Base-by-base conservation (phyloP, 1,140 invertebrate genomes). In the Neuroterus valhalla region DNA sequence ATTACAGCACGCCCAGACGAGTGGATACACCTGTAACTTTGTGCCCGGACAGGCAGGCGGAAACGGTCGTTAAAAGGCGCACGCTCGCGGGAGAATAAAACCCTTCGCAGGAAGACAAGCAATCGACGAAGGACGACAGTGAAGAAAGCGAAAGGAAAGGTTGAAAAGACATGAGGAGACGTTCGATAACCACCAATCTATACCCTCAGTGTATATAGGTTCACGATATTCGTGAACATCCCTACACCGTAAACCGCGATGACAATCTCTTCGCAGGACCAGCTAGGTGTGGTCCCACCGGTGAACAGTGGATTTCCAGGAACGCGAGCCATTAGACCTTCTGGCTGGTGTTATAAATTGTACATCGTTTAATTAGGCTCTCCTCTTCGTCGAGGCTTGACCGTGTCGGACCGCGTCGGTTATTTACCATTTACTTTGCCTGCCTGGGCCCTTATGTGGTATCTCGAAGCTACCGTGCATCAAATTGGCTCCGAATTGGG, bases 361-460 rank as follows among this genome's bases (percentile, higher is more conserved):
- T 89, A 89, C 89, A 90, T 90, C 88, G 88, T 90, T 90, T 89
- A 90, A 89, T 90, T 90, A 90, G 89, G 87, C 85, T 84, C 86
- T 82, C 79, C 77, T 82, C 77, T 69, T 77, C 74, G 52, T 68
- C 69, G 50, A 78, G 77, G 81, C 76, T 66, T 75, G 73, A 78
- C 79, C 83, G 79, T 81, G 82, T 85, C 81, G 78, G 75, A 77
- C 78, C 81, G 72, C 72, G 78, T 82, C 83, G 77, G 84, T 87
- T 88, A 87, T 88, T 89, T 85, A 84, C 86, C 86, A 88, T 89
- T 89, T 87, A 87, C 82, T 80, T 81, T 76, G 68, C 79, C 70
- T 76, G 68, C 79, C 70, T 75, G 66, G 71, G 71, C 74, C 76
- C 78, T 73, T 78, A 78, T 74, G 80, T 52, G 68, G 69, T 80